Evolutionary conservation across 2,797 vertebrate genomes (phyloP), one percentile per base, ranked within the genome.

Genomic region (Austrolebias charrua): DNA sequence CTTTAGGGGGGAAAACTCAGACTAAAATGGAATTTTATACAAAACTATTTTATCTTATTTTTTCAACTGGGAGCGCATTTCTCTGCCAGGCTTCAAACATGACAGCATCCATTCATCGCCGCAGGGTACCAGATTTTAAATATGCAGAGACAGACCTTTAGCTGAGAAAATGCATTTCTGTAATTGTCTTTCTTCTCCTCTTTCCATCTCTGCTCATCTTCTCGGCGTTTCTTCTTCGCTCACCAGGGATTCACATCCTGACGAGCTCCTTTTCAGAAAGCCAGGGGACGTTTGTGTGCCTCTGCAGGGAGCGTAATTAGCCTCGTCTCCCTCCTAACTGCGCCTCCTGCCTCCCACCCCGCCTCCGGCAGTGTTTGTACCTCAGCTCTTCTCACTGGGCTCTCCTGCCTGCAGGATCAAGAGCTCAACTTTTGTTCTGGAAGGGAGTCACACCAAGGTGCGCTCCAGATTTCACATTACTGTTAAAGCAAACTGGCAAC

Each of bases 231-330:
- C 46, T 31, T 66, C 74, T 60, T 48, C 13, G 56, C 72, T 71
- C 83, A 40, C 51, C 35, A 1, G 66, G 70, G 69, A 81, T 44
- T 63, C 49, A 1, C 0, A 59, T 79, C 60, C 62, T 57, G 69
- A 85, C 75, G 68, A 63, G 49, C 69, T 18, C 43, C 63, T 52
- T 61, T 12, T 24, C 4, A 55, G 46, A 46, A 59, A 66, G 58
- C 46, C 69, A 49, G 56, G 55, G 63, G 58, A 73, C 4, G 50
- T 57, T 55, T 47, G 42, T 48, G 60, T 53, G 62, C 42, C 70
- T 77, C 71, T 6, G 57, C n/a, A 0, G 69, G 64, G 69, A 69
- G 67, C 66, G 77, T 83, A 85, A 86, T 86, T 80, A 82, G 60
- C 69, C 71, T 80, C 73, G 66, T 80, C 78, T 73, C 63, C 75